Evolutionary conservation across 64 coral and sea anemone genomes (phyloP), one percentile per base, ranked within the genome.

Genomic region (Anthopleura sola): DNA sequence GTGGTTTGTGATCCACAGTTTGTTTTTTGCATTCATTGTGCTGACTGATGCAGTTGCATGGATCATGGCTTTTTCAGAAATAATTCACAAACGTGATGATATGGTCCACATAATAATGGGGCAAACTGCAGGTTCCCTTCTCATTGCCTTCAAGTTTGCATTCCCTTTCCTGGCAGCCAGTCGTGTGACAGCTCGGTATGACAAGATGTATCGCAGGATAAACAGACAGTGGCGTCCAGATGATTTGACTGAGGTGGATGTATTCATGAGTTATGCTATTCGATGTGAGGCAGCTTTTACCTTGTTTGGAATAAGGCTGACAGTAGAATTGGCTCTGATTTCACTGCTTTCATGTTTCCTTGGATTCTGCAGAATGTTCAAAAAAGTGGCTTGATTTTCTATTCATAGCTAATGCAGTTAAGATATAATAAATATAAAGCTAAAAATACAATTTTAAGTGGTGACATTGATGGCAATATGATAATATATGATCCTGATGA

Each of bases 81-180:
- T 31, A 15, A 46, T 28, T 33, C 64, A 50, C 38, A 75, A 75
- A 18, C 21, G 31, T 56, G 20, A 87, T 6, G 14, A 75, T 50
- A 34, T 77, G n/a, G 12, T 69, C 17, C 39, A 74, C 26, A 36
- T 87, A 21, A 49, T 69, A 17, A 44, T 87, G 32, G 71, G 62
- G 21, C 62, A 87, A 44, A 33, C 58, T n/a, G 69, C 68, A 21
- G 85, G 62, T 29, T 87, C 85, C 24, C 56, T 69, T 15, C 26
- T 87, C 23, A 48, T 76, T 13, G 66, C 85, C 7, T 75, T 75
- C 69, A 69, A 78, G 64, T 87, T 77, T 78, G 85, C 85, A 9
- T 87, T 87, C 47, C 85, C 85, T 26, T 48, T 87, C 75, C 26
- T 87, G 13, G 75, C 17, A 31, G 77, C 76, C 18, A 88, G 86